Conservation (phyloP, 2,113 vertebrate species). For the Myxocyprinus asiaticus region DNA sequence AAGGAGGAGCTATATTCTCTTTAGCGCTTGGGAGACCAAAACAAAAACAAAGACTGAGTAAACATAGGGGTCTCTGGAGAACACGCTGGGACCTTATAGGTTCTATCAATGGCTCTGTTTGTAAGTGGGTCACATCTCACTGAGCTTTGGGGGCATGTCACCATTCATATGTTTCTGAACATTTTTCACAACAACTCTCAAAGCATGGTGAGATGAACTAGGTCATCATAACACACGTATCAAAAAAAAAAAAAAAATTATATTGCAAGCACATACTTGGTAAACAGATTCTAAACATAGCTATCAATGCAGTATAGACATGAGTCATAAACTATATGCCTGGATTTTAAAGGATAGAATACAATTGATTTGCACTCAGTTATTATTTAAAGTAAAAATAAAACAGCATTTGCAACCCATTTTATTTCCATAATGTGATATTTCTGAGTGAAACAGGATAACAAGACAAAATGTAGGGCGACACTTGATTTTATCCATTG, state of each 20-base stretch:
- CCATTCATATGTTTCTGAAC: slow-evolving; percentile 29
- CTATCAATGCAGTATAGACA: background rate
- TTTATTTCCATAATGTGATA: background rate
- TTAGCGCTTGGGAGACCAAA: background rate
- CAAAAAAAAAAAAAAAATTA: slow-evolving; percentile 9
- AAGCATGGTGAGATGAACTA: slow-evolving; percentile 28
- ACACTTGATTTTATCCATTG: too few species aligned
- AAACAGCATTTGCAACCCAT: background rate
- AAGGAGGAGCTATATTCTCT: background rate
- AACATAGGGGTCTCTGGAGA: slow-evolving; percentile 16
- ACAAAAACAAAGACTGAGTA: slow-evolving; percentile 13
- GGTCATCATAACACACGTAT: background rate
- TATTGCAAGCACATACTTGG: background rate
- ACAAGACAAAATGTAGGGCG: too few species aligned
- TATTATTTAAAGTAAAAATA: background rate
- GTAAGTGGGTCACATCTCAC: slow-evolving; percentile 56
- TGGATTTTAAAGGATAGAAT: background rate
- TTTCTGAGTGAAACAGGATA: background rate
- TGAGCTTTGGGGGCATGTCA: slow-evolving; percentile 42
- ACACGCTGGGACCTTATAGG: slow-evolving; percentile 17
- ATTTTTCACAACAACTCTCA: slow-evolving; percentile 36
- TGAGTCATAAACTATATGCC: background rate
- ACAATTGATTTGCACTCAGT: background rate
- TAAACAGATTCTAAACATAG: background rate
- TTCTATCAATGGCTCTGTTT: slow-evolving; percentile 13